Conservation (phyloP, 1,140 invertebrate genomes). For the Sycophila sp. region DNA sequence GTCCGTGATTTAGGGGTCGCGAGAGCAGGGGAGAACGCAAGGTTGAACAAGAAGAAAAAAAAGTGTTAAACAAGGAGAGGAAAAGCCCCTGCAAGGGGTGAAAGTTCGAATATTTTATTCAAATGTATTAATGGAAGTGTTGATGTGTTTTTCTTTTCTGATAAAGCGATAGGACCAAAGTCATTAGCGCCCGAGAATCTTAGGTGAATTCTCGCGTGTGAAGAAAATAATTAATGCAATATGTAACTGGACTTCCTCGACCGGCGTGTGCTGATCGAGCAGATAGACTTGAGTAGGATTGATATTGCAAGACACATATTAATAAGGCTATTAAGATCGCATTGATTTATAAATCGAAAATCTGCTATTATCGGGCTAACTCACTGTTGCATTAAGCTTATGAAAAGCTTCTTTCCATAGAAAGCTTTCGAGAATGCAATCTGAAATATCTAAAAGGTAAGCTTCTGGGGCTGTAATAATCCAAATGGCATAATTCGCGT, state of each 20-base stretch:
- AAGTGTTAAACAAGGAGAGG: not conserved
- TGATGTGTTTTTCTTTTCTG: not conserved
- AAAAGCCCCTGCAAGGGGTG: not conserved
- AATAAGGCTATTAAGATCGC: not conserved
- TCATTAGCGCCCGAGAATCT: not conserved
- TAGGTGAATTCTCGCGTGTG: not conserved
- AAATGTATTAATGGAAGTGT: constrained; percentile 17
- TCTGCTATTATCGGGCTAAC: no score
- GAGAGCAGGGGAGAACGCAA: not conserved
- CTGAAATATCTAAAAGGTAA: no score
- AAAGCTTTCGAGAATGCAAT: no score
- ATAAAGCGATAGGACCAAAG: not conserved
- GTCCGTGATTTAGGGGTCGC: not conserved
- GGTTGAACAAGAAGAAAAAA: constrained; percentile 1
- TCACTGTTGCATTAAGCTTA: no score
- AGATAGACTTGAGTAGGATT: not conserved
- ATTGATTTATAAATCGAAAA: no score
- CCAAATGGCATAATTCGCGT: no score
- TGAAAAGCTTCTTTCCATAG: no score
- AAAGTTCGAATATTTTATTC: constrained; percentile 25
- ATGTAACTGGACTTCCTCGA: not conserved
- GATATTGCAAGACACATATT: not conserved
- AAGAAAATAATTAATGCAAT: not conserved
- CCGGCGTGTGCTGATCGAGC: not conserved
- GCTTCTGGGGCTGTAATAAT: no score